phyloP scores from a whole-genome alignment of 2,888 invertebrate species.

The Augochlorella aurata region DNA sequence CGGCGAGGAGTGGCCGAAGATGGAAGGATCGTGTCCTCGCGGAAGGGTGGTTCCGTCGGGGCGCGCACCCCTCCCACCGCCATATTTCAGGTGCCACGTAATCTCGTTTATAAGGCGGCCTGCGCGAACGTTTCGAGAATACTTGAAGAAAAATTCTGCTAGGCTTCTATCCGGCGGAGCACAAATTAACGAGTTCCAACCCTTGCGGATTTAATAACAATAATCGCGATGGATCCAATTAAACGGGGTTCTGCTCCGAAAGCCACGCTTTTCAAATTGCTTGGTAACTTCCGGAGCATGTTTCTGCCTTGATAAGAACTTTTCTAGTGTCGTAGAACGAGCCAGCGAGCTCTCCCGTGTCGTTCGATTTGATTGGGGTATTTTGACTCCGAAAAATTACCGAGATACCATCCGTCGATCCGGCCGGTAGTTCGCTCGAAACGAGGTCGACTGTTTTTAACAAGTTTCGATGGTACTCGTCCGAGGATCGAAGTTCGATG shows the following conservation, averaged over 20 bases:
- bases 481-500: not conserved
- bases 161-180: not conserved
- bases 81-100: conserved; percentile 60
- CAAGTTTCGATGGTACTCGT: not conserved
- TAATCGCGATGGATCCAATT: conserved; percentile 2
- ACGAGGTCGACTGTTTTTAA: not conserved
- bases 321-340: not conserved
- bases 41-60: conserved; percentile 24
- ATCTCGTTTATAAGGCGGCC: conserved; percentile 49
- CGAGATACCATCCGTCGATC: not conserved
- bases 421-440: not conserved
- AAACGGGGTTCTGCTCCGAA: not conserved
- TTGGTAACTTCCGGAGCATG: not conserved
- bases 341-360: not conserved
- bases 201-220: conserved; percentile 11
- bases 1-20: conserved; percentile 18
- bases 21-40: conserved; percentile 25
- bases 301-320: not conserved
- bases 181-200: conserved; percentile 8
- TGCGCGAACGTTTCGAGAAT: conserved; percentile 45
- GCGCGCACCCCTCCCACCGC: conserved; percentile 11
- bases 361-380: not conserved
- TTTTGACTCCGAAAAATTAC: not conserved
- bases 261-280: not conserved
- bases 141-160: conserved; percentile 30